Evolutionary conservation across 1,140 invertebrate species (phyloP), one percentile per base, ranked within the genome.

Genomic region (Bombus consobrinus): DNA sequence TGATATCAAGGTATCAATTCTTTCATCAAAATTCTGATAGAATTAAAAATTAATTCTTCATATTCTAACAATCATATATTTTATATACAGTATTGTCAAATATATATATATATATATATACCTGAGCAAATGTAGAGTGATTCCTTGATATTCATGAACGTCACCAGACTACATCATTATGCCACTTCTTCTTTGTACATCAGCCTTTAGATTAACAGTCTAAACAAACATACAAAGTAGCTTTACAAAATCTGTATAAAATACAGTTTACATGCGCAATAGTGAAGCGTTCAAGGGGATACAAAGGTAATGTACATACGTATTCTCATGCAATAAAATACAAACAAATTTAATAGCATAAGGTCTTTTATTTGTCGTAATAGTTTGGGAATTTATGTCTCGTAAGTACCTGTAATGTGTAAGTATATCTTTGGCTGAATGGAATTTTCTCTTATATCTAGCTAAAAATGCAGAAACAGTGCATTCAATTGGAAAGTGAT

Each of bases 91-190:
- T 22, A 22, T 32, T 37, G 62, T 71, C 81, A 69, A 72, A 39
- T 37, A 37, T 37, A 4, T 37, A 2, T 37, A 37, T 37, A 72
- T 22, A n/a, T n/a, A 34, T 75, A 72, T 39, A 43, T 43, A 94
- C 93, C 73, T 88, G 82, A 43, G 81, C 68, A 91, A 95, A 95
- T 28, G 94, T 95, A 37, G 89, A 53, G 77, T 90, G 66, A 89
- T 94, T 57, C 93, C 93, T 82, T 95, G 93, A 89, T 96, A 97
- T 10, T 93, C 69, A 86, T 93, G 95, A 43, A 91, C 82, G 75
- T 94, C 89, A 15, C 96, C 96, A 57, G 96, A 96, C 96, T 96
- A 97, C 96, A 97, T 97, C 95, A 97, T 96, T 15, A 94, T 91
- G 6, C 96, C 97, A 83, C 96, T 96, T 84, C 95, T 91, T 59